Conservation (phyloP, 2,797 vertebrate species). For the Notolabrus celidotus region DNA sequence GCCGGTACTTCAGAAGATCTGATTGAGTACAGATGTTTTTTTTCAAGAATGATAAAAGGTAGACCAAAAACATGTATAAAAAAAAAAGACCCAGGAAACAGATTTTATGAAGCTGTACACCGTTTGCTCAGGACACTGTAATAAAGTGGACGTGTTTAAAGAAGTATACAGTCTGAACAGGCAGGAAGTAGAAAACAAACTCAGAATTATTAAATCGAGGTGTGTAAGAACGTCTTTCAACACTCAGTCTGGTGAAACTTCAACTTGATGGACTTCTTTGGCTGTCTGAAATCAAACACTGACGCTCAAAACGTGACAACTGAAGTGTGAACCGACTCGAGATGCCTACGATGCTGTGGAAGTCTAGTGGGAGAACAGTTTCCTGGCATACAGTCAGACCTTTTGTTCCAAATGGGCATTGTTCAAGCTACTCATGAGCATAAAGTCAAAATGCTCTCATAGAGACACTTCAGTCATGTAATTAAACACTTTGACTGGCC, state of each 20-base stretch:
- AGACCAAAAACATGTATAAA: background rate
- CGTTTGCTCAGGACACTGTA: too few species aligned
- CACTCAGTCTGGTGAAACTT: background rate
- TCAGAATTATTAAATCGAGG: background rate
- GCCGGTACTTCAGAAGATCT: constrained; percentile 22
- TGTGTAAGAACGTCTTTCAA: background rate
- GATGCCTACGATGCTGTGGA: constrained; percentile 6
- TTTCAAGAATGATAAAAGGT: constrained; percentile 22
- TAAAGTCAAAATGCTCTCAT: constrained; percentile 36
- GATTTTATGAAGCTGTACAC: background rate
- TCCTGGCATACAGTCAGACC: constrained; percentile 16
- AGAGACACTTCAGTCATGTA: background rate
- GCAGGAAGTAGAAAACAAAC: background rate
- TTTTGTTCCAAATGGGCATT: constrained; percentile 18
- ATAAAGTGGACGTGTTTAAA: background rate
- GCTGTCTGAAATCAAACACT: constrained; percentile 11
- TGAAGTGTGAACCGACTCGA: constrained; percentile 6
- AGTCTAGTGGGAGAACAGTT: constrained; percentile 30
- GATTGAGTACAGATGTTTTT: constrained; percentile 5
- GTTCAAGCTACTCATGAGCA: constrained; percentile 17
- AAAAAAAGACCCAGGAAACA: background rate
- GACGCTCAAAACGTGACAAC: constrained; percentile 4
- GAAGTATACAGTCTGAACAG: background rate
- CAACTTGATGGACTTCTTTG: background rate
- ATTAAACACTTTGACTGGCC: constrained; percentile 31